phyloP scores from a whole-genome alignment of 2,888 invertebrate genomes.

The Caenorhabditis uteleia region DNA sequence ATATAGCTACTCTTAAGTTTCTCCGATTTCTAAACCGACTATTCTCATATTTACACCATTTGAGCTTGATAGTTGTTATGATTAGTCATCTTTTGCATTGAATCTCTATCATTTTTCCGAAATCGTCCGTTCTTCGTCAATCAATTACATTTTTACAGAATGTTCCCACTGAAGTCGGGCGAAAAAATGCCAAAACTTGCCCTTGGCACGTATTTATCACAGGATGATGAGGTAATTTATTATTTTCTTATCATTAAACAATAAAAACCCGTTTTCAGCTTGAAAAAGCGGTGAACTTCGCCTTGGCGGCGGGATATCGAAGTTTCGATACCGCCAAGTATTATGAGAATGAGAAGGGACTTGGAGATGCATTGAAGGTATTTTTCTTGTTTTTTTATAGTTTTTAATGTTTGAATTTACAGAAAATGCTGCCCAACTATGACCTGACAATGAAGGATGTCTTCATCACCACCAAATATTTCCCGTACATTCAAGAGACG shows the following conservation, averaged over 20 bases:
- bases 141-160: too few relatives aligned
- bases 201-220: slow-evolving; percentile 16
- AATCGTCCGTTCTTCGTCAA: too few relatives aligned
- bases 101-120: too few relatives aligned
- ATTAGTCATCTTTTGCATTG: too few relatives aligned
- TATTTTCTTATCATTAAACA: not conserved
- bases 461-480: slow-evolving; percentile 26
- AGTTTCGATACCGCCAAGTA: slow-evolving; percentile 80
- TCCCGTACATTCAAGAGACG: slow-evolving; percentile 7
- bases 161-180: slow-evolving; percentile 17
- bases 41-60: too few relatives aligned
- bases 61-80: too few relatives aligned
- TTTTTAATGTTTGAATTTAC: not conserved
- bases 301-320: slow-evolving; percentile 70
- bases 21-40: too few relatives aligned
- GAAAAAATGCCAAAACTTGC: slow-evolving; percentile 22
- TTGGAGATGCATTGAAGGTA: slow-evolving; percentile 76
- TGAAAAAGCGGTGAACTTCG: slow-evolving; percentile 64
- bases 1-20: too few relatives aligned
- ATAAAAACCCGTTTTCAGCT: slow-evolving; percentile 14
- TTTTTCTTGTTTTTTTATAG: slow-evolving; percentile 3
- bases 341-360: slow-evolving; percentile 80
- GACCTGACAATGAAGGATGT: slow-evolving; percentile 8
- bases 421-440: slow-evolving; percentile 15
- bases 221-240: slow-evolving; percentile 5